These are phyloP conservation scores for Patella depressa DNA, from an alignment of 2,888 invertebrate genomes.

Conservation along the genomic window DNA sequence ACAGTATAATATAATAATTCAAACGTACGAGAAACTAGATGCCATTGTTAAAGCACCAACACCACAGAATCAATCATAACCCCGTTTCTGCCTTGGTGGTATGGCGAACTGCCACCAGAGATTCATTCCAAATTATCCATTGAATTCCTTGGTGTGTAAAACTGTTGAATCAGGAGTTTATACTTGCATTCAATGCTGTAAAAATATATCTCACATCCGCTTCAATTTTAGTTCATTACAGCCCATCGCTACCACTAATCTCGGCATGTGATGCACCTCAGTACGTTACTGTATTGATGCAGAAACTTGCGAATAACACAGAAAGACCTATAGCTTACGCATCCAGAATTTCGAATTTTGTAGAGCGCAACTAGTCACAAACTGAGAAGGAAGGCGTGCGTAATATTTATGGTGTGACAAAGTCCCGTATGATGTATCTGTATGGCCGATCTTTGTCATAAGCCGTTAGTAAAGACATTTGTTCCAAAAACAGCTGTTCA, in stretches of 20 bases:
- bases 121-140: neutral
- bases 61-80: too few relatives aligned
- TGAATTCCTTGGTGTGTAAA: conserved; percentile 13
- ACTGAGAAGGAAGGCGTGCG: conserved; percentile 68
- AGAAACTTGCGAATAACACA: conserved; percentile 14
- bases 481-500: conserved; percentile 8
- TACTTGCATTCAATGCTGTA: conserved; percentile 15
- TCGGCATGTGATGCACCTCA: conserved; percentile 22
- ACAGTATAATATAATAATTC: too few relatives aligned
- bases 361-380: conserved; percentile 58
- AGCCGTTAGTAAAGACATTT: neutral
- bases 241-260: conserved; percentile 8
- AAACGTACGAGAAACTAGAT: too few relatives aligned
- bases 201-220: too few relatives aligned
- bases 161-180: neutral
- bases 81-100: too few relatives aligned
- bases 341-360: conserved; percentile 34
- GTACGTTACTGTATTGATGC: conserved; percentile 25
- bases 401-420: conserved; percentile 24
- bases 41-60: too few relatives aligned
- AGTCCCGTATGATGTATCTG: conserved; percentile 34
- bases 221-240: conserved; percentile 19
- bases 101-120: too few relatives aligned
- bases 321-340: conserved; percentile 27
- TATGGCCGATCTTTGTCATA: conserved; percentile 49